phyloP scores from a whole-genome alignment of 2,888 invertebrate species.

The Heliconius ethilla region DNA sequence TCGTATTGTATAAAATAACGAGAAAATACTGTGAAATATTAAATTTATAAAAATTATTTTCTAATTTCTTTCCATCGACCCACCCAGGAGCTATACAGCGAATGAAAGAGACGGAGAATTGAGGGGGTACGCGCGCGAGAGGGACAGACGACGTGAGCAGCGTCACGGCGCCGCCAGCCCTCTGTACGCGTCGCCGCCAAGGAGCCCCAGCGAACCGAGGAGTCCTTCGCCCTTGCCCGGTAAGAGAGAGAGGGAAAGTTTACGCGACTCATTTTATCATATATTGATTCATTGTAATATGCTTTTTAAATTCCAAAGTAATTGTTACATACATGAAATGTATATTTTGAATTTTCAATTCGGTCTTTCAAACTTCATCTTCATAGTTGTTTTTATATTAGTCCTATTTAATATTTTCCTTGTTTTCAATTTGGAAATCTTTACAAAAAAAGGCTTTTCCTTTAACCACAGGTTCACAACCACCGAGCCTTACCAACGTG shows the following conservation, averaged over 20 bases:
- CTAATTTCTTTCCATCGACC: no score
- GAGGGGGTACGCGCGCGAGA: constrained; percentile 60
- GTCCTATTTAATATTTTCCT: not conserved
- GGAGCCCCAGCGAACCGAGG: constrained; percentile 53
- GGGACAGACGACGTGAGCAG: constrained; percentile 83
- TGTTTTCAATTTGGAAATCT: not conserved
- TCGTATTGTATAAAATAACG: not conserved
- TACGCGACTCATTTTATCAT: no score
- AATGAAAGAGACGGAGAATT: constrained; percentile 70
- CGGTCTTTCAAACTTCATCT: not conserved
- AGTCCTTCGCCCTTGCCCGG: constrained; percentile 37
- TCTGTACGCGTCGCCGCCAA: constrained; percentile 90
- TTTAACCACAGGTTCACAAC: constrained; percentile 61
- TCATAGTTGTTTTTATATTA: not conserved
- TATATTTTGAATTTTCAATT: not conserved
- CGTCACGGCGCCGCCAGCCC: constrained; percentile 82
- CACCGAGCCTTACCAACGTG: constrained; percentile 61
- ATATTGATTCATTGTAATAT: no score
- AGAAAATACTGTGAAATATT: not conserved
- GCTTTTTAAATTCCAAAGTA: no score
- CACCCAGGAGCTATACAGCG: constrained; percentile 65
- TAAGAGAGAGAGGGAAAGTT: not conserved
- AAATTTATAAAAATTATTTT: no score
- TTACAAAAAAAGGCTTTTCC: no score
- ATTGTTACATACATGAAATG: no score